phyloP scores from a whole-genome alignment of 1,140 invertebrate species.

The Diuraphis noxia region DNA sequence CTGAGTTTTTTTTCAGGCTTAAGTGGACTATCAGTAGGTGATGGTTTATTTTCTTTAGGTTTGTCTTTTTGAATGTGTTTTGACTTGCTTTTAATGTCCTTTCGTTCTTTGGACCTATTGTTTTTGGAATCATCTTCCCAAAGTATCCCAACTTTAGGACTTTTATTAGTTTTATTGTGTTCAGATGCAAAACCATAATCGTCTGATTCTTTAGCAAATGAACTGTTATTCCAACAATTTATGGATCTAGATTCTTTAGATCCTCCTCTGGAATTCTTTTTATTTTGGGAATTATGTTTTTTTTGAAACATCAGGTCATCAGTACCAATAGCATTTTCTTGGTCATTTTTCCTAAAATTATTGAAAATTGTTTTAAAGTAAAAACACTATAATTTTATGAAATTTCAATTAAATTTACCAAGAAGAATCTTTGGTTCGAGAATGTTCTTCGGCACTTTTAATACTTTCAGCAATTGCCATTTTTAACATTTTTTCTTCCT shows the following conservation, averaged over 20 bases:
- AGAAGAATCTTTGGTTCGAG: constrained; percentile 28
- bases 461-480: constrained; percentile 49
- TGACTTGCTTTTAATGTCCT: constrained; percentile 40
- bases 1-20: constrained; percentile 50
- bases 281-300: constrained; percentile 52
- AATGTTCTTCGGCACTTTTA: constrained; percentile 50
- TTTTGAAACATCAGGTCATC: constrained; percentile 33
- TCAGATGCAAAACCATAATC: constrained; percentile 43
- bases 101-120: constrained; percentile 46
- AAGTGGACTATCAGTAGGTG: constrained; percentile 42
- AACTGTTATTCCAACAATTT: constrained; percentile 51
- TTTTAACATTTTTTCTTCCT: constrained; percentile 54
- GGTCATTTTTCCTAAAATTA: constrained; percentile 48
- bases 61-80: constrained; percentile 50
- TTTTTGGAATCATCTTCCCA: constrained; percentile 51
- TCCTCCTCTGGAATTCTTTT: constrained; percentile 46
- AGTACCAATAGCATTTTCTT: constrained; percentile 41
- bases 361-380: background rate
- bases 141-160: constrained; percentile 7
- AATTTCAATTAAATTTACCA: constrained; percentile 7
- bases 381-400: background rate
- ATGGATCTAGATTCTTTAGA: constrained; percentile 37
- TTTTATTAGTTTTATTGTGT: constrained; percentile 41
- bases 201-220: constrained; percentile 43
- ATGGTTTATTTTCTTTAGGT: constrained; percentile 48